phyloP scores from a whole-genome alignment of 92 coral and sea anemone species.

The Epizoanthus stellaris region DNA sequence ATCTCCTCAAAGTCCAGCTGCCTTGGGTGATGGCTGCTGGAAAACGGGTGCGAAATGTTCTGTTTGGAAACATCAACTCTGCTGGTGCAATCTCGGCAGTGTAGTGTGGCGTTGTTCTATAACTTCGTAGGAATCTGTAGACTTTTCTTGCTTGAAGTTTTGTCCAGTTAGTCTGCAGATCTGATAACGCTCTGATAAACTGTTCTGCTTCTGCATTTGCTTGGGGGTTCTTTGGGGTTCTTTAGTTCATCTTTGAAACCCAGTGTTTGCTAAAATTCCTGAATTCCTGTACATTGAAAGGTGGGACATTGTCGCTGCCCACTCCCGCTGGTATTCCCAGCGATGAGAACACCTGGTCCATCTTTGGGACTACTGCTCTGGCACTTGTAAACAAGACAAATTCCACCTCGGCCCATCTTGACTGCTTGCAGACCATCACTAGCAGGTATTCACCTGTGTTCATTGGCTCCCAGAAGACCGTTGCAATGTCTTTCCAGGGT shows the following conservation, averaged over 20 bases:
- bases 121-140: too few species aligned
- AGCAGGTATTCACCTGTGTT: not conserved
- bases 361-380: constrained; percentile 32
- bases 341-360: constrained; percentile 41
- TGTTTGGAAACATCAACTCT: too few species aligned
- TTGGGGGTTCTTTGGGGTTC: constrained; percentile 55
- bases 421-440: constrained; percentile 1
- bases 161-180: too few species aligned
- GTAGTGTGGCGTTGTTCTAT: too few species aligned
- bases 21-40: too few species aligned
- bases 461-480: constrained; percentile 58
- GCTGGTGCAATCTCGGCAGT: too few species aligned
- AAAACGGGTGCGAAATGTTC: too few species aligned
- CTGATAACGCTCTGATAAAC: too few species aligned
- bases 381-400: constrained; percentile 41
- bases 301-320: not conserved
- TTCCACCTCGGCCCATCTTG: constrained; percentile 54
- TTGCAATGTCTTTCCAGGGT: constrained; percentile 32
- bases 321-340: constrained; percentile 1
- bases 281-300: constrained; percentile 47
- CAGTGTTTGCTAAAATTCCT: constrained; percentile 10
- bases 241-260: constrained; percentile 30
- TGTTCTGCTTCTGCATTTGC: constrained; percentile 45
- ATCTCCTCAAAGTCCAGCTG: too few species aligned
- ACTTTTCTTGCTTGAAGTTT: too few species aligned